Conservation (phyloP, 2,113 vertebrate species). For the Accipiter virgatus region DNA sequence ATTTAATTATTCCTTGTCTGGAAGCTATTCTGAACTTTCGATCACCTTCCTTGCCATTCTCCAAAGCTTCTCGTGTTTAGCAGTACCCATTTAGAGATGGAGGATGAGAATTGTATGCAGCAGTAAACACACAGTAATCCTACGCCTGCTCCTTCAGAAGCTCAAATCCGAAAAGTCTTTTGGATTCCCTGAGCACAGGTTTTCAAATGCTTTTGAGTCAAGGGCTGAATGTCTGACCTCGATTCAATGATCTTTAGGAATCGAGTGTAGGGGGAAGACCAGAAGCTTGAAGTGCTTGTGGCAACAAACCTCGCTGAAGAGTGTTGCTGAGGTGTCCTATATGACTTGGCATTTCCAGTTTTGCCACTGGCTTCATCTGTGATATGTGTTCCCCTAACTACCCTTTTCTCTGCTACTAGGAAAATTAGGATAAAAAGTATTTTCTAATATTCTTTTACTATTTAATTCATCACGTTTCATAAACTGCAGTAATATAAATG, state of each 20-base stretch:
- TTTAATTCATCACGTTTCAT: not conserved
- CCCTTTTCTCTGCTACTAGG: not conserved
- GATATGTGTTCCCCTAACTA: no score
- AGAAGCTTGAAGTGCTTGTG: not conserved
- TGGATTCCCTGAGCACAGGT: no score
- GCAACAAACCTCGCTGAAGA: not conserved
- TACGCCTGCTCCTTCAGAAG: not conserved
- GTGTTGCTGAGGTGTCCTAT: not conserved
- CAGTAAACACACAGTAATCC: not conserved
- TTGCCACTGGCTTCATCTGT: not conserved
- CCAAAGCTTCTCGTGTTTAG: not conserved
- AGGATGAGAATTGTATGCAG: not conserved
- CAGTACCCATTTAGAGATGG: not conserved
- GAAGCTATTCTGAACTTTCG: not conserved
- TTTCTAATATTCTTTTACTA: not conserved
- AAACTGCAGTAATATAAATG: not conserved
- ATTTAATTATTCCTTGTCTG: not conserved
- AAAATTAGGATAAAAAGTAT: not conserved
- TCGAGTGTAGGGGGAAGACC: not conserved
- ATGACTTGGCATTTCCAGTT: not conserved
- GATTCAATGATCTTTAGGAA: not conserved
- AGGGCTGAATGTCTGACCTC: not conserved
- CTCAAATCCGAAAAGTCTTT: not conserved
- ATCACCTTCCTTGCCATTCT: accelerated
- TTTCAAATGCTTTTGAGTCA: not conserved